Base-by-base conservation (phyloP, 2,888 invertebrate genomes). In the Leptinotarsa peninsularis region DNA sequence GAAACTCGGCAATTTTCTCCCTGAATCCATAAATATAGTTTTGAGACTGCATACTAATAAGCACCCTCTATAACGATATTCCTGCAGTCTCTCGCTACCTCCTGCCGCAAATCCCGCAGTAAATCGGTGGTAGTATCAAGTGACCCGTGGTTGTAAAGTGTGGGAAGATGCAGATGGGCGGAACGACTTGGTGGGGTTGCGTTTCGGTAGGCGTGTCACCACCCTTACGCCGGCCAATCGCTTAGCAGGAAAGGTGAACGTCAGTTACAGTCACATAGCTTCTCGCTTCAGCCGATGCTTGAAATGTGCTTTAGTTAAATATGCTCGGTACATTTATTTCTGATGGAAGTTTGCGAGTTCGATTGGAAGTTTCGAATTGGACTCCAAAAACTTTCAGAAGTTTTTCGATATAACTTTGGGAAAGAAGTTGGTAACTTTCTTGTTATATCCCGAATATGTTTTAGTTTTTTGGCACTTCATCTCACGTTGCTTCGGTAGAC, bases 131-230 rank as follows among this genome's bases (percentile, higher is more conserved):
- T 84, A 83, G 83, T 82, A 86, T 83, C 83, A 85, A 86, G 85
- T 88, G 87, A 88, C 87, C 87, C 86, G 86, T 86, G 84, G 86
- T 86, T 87, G 87, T 87, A 86, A 87, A 87, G 88, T 87, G 87
- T 87, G 87, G 86, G 88, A 88, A 88, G 81, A 81, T 81, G 85
- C 87, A 87, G 84, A 82, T 86, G 87, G 88, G 88, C 88, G 87
- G 86, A 87, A 87, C 88, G 86, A 85, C 86, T 83, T 84, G 83
- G 84, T 82, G 85, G 84, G 86, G 85, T 76, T 69, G 70, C 60
- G 73, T 70, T 50, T 54, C 66, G 71, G 56, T 58, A 56, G 79
- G 79, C 77, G 79, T 76, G 77, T 72, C 72, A n/a, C 74, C 33
- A 72, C 74, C 72, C 72, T 54, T 21, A 49, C 58, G 75, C 23